Base-by-base conservation (phyloP, 2,888 invertebrate species). In the Deilephila porcellus region DNA sequence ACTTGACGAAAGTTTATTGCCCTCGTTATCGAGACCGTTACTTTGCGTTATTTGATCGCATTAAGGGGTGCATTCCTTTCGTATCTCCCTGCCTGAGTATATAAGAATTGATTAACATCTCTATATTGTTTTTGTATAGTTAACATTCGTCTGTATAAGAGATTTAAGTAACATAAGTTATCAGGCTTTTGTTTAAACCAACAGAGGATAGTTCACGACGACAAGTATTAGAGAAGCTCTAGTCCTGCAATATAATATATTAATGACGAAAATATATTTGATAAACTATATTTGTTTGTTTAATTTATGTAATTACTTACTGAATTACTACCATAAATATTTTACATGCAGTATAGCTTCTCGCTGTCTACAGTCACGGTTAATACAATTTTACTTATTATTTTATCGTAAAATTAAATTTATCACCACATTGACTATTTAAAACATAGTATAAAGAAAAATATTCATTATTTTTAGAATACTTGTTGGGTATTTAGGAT, bases 31-130 rank as follows among this genome's bases (percentile, higher is more conserved):
- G 87, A 85, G 86, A 79, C 86, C 88, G 90, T 94, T 90, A 93
- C 88, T 90, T 89, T 89, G 81, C 86, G 93, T 93, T 89, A 93
- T 94, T 93, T 90, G 92, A 93, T 93, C 91, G 88, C 90, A 92
- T 93, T 92, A 92, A 90, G 85, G 91, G 89, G 89, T 86, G 85
- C 81, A 83, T 82, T 79, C 70, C 34, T n/a, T 53, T 32, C 25
- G 37, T 71, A 60, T 60, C 71, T 71, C 11, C 32, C 32, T 59
- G 32, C 34, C 45, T 6, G 20, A 25, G 37, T 37, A 64, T 37
- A 63, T 34, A 34, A 14, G 34, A 63, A 62, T 62, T 62, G 63
- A 56, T 56, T 56, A 56, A n/a, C 56, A 56, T 6, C 7, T 56
- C 5, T n/a, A 56, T 56, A n/a, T 56, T 56, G 4, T n/a, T n/a